phyloP scores from a whole-genome alignment of 2,797 vertebrate species.

The Perodicticus potto region DNA sequence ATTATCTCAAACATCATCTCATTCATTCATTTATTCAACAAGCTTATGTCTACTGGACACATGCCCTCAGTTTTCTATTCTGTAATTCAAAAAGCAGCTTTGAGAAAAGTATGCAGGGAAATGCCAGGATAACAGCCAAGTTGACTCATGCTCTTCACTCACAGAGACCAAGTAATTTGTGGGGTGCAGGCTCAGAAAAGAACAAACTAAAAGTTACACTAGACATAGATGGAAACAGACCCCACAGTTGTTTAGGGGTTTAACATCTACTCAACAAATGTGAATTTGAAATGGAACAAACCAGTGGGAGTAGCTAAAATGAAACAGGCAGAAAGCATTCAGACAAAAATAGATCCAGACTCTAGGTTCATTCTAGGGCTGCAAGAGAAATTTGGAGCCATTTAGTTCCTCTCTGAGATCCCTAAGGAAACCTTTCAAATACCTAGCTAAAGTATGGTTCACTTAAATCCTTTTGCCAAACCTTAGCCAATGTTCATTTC shows the following conservation, averaged over 20 bases:
- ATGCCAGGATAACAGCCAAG: slow-evolving; percentile 61
- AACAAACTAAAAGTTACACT: slow-evolving; percentile 55
- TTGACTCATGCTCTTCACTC: slow-evolving; percentile 59
- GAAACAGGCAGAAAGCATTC: slow-evolving; percentile 66
- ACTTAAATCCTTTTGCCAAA: slow-evolving; percentile 58
- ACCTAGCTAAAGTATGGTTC: slow-evolving; percentile 53
- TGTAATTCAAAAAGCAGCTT: slow-evolving; percentile 62
- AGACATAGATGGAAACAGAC: slow-evolving; percentile 14
- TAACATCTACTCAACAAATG: slow-evolving; percentile 61
- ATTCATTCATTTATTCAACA: slow-evolving; percentile 59
- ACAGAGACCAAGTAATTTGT: slow-evolving; percentile 60
- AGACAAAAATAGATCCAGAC: slow-evolving; percentile 74
- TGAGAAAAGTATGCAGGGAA: slow-evolving; percentile 71
- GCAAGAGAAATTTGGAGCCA: slow-evolving; percentile 67
- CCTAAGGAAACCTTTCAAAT: slow-evolving; percentile 57
- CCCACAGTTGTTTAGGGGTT: neutral
- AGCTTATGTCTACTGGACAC: slow-evolving; percentile 45
- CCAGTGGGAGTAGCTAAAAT: slow-evolving; percentile 66
- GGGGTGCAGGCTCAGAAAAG: slow-evolving; percentile 54
- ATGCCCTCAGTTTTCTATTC: slow-evolving; percentile 54
- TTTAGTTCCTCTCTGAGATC: slow-evolving; percentile 63
- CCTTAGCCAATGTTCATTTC: slow-evolving; percentile 58
- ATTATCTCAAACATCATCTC: slow-evolving; percentile 26
- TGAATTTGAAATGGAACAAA: slow-evolving; percentile 70
- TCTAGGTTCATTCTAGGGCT: slow-evolving; percentile 71